Percentiles rank a stretch among this genome's conserved stretches.
Conservation (phyloP, 2,888 invertebrate species). For the Strigamia maritima region DNA sequence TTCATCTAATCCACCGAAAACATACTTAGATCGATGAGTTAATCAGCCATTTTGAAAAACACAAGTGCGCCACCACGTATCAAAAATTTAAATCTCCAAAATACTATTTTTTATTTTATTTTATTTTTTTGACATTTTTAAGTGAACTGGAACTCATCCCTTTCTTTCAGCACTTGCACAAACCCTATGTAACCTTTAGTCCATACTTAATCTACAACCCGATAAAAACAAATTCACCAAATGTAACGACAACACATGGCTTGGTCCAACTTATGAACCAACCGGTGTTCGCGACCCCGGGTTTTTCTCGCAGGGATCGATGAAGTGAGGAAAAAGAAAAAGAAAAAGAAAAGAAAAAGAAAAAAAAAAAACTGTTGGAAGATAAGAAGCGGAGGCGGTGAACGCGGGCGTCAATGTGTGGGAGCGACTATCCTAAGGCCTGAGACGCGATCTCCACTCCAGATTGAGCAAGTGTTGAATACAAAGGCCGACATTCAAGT, state of each 20-base stretch:
- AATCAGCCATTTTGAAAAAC: no score
- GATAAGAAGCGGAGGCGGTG: conserved; percentile 25
- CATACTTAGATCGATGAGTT: no score
- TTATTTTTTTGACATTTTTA: background rate
- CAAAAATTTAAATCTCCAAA: no score
- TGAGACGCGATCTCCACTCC: conserved; percentile 34
- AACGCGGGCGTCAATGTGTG: conserved; percentile 34
- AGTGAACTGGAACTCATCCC: background rate
- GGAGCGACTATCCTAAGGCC: conserved; percentile 30
- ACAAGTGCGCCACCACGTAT: no score
- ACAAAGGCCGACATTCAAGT: conserved; percentile 25
- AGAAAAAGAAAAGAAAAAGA: background rate
- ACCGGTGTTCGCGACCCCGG: conserved; percentile 34
- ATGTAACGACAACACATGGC: conserved; percentile 26
- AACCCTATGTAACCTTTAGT: background rate
- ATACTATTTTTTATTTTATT: background rate
- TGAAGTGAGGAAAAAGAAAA: conserved; percentile 31
- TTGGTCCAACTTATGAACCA: conserved; percentile 27
- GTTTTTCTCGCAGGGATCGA: conserved; percentile 19
- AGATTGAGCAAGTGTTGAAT: conserved; percentile 34
- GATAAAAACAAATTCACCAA: conserved; percentile 30
- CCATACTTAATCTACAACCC: conserved; percentile 6
- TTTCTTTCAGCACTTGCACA: background rate
- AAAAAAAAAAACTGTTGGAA: background rate
- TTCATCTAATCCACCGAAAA: no score